Conservation (phyloP, 2,888 invertebrate species). For the Matsumyia berberina region DNA sequence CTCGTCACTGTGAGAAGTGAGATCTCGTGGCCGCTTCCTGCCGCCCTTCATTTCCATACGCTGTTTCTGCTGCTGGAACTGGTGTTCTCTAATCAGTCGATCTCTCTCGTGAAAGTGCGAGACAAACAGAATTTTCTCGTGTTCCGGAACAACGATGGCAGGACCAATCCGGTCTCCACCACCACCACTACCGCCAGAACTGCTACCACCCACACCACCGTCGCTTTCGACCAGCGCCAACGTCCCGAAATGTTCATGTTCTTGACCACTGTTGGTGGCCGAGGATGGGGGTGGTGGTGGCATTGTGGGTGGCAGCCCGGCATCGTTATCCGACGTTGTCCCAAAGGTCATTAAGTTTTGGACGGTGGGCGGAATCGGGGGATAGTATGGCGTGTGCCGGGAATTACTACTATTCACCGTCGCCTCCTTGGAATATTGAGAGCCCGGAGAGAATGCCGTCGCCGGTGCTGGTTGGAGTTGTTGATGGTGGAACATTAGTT, state of each 20-base stretch:
- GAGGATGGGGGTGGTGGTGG: slow-evolving; percentile 67
- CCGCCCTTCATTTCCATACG: slow-evolving; percentile 77
- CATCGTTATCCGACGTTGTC: slow-evolving; percentile 52
- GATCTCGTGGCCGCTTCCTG: slow-evolving; percentile 53
- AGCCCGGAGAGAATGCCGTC: slow-evolving; percentile 39
- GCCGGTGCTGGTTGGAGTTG: slow-evolving; percentile 55
- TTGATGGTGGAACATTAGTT: slow-evolving; percentile 74
- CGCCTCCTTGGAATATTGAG: slow-evolving; percentile 47
- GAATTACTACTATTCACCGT: slow-evolving; percentile 50
- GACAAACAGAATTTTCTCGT: slow-evolving; percentile 82
- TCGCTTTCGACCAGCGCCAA: slow-evolving; percentile 66
- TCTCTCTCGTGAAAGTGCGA: slow-evolving; percentile 84
- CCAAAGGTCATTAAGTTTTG: slow-evolving; percentile 75
- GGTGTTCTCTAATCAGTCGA: slow-evolving; percentile 84
- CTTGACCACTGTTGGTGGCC: slow-evolving; percentile 74
- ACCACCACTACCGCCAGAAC: neutral
- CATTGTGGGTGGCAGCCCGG: slow-evolving; percentile 59
- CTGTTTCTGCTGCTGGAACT: slow-evolving; percentile 82
- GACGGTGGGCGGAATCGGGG: slow-evolving; percentile 53
- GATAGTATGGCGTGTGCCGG: slow-evolving; percentile 60
- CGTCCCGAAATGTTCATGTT: slow-evolving; percentile 74
- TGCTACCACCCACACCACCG: slow-evolving; percentile 42
- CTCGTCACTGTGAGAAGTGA: slow-evolving; percentile 41
- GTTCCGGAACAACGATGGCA: slow-evolving; percentile 72
- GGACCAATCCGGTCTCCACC: slow-evolving; percentile 28